Base-by-base conservation (phyloP, 2,797 vertebrate genomes). In the Acridotheres tristis region DNA sequence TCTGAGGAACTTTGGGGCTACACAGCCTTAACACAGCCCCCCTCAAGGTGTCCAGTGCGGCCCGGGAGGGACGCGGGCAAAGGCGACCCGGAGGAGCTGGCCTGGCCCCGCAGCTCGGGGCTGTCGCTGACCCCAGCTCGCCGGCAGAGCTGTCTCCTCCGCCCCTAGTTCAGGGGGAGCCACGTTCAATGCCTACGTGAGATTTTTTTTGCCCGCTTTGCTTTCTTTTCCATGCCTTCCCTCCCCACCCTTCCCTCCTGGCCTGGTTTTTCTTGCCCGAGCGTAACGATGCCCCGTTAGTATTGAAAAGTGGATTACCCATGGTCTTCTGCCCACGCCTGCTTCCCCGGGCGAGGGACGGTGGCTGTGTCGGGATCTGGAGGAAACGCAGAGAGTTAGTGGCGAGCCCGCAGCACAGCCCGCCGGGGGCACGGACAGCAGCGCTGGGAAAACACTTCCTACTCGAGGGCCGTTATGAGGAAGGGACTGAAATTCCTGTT, bases 301-400 rank as follows among this genome's bases (percentile, higher is more conserved):
- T 10, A 93, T 5, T 30, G 79, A 77, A 84, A 95, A 62, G 74
- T 22, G 16, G 72, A 74, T 91, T 92, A 85, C 90, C 87, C 90
- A 66, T 61, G n/a, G 55, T 87, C 81, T 72, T 76, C 78, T 75
- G 91, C 94, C 78, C 78, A 54, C 29, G 87, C 79, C 83, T 79
- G 91, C 68, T 85, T 75, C 80, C 50, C 80, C 69, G 96, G 81
- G 81, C 83, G 78, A 76, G 87, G 89, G 88, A 82, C 54, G 45
- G 48, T 68, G 66, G 67, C 77, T 85, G 96, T 81, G 96, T 66
- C 95, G 96, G 97, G 96, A 97, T 96, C 96, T 96, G 97, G 96
- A 91, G 94, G 95, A 97, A 94, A 97, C 61, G 92, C 85, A 93
- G 80, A 97, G 76, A 88, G 96, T 97, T 96, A 97, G 96, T 94